Base-by-base conservation (phyloP, 2,113 vertebrate genomes). In the Sarotherodon lohbergeri region DNA sequence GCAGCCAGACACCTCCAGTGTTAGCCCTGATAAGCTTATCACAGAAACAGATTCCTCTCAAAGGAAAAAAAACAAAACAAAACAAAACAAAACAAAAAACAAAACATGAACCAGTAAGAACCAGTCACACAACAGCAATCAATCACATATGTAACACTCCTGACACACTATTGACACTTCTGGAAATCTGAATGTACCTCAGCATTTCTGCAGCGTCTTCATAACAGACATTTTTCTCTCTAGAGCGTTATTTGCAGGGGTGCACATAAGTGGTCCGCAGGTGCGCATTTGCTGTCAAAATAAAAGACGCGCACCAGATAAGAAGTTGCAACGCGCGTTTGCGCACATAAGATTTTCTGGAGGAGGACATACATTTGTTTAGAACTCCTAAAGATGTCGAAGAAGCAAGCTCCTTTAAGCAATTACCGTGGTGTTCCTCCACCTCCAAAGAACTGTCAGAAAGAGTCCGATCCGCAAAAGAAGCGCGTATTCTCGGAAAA, bases 11-110 rank as follows among this genome's bases (percentile, higher is more conserved):
- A 93, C 91, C 90, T 92, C 56, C 55, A 50, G 91, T 55, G 92
- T 88, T 85, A 82, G 86, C 87, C 52, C 84, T 80, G 91, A 93
- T 94, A 93, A 87, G 85, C 83, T 94, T 93, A 94, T 92, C 94
- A 56, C 2, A 13, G 68, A 63, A 84, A 43, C 59, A 10, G 85
- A 89, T 94, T 91, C 85, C 71, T 57, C 76, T 59, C 76, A 87
- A 83, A 92, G 88, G 88, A 66, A 43, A 78, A 54, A 24, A 56
- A 57, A 29, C 8, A 32, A 34, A 17, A 29, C 0, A 29, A 55
- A 19, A 17, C 29, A 29, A 29, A 29, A 29, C 61, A 57, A 90
- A 89, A 82, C 39, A 89, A 55, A 36, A 86, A 36, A 9, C 3
- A 36, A 3, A 91, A 85, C 43, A 12, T 6, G 8, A 80, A 54